These are phyloP conservation scores for Halcyon senegalensis DNA, from an alignment of 2,113 vertebrate genomes.

Conservation along the genomic window DNA sequence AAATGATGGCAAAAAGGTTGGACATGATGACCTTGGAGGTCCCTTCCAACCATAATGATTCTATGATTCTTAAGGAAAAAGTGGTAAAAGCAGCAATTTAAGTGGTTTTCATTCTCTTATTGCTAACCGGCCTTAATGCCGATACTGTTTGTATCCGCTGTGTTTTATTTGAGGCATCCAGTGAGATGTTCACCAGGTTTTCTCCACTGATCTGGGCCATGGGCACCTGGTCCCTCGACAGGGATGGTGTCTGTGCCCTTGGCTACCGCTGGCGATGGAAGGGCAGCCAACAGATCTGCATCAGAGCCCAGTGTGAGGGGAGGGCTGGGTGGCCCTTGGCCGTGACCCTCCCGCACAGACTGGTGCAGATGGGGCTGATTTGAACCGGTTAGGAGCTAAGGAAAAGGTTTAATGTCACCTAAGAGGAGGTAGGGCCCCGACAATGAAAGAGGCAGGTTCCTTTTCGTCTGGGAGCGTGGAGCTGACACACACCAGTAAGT, in stretches of 20 bases:
- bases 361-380: background rate
- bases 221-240: background rate
- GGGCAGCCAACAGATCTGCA: accelerated
- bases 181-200: background rate
- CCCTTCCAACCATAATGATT: too few relatives aligned
- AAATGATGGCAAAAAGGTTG: too few relatives aligned
- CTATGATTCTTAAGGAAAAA: background rate
- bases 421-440: background rate
- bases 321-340: accelerated
- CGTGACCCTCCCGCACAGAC: too few relatives aligned
- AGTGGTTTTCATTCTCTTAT: background rate
- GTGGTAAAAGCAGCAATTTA: background rate
- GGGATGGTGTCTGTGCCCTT: accelerated
- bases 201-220: background rate
- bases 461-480: background rate
- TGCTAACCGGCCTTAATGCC: background rate
- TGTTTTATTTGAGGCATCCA: background rate
- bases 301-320: background rate
- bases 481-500: background rate
- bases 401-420: background rate
- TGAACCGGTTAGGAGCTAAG: background rate
- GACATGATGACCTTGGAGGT: too few relatives aligned
- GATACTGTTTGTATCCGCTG: too few relatives aligned
- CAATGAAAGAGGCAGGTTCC: background rate
- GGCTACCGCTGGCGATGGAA: background rate